Evolutionary conservation across 2,113 vertebrate genomes (phyloP), one percentile per base, ranked within the genome.

Genomic region (Crotalus tigris): DNA sequence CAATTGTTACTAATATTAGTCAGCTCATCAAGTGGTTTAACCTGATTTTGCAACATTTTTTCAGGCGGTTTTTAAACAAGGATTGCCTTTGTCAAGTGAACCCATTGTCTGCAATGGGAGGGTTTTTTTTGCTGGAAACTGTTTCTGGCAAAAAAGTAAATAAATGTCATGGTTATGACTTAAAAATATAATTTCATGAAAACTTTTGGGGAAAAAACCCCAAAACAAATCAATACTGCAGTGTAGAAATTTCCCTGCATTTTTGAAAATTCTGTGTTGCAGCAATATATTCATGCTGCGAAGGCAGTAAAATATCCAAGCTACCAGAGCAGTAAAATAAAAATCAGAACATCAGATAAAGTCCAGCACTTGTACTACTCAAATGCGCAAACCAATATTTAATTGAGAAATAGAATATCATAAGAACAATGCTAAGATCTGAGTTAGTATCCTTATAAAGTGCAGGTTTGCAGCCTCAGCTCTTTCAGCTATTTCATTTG

Each of bases 401-500:
- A 57, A 64, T 13, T 89, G 88, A 57, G 9, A 61, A 92, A 59
- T 23, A 55, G 4, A 75, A 46, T 23, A 26, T 39, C 53, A 19
- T 87, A 19, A 87, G 15, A 89, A 64, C 26, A 39, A 12, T 10
- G 69, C 58, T 24, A 3, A 88, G 46, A 55, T 24, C 19, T 53
- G 24, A 64, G 58, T 44, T 75, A 59, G 9, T 46, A 26, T 59
- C 69, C 69, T 59, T 54, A 90, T 55, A 59, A 86, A 86, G 51
- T 90, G 44, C 39, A 58, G 39, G 19, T 61, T 95, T 94, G 93
- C 81, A 51, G 61, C 92, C 64, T 59, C 88, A 75, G 64, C 26
- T 10, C 88, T 93, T 95, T n/a, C 3, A 58, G 81, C 12, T 86
- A 85, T 81, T 39, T 23, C 26, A 12, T 90, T 90, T 23, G 58